Conservation (phyloP, 2,888 invertebrate species). For the Agriopis marginaria region DNA sequence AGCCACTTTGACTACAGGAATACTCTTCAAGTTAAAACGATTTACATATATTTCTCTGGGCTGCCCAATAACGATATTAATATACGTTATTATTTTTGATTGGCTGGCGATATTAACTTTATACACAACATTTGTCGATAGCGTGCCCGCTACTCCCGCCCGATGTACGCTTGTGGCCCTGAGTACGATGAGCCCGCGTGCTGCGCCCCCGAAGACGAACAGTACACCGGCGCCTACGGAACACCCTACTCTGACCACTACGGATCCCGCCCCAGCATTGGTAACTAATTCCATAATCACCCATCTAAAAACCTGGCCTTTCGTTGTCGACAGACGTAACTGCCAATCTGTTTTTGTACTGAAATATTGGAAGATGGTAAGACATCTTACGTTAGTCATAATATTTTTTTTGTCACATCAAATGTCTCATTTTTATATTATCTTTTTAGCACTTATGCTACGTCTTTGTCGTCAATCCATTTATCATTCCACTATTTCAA, state of each 20-base stretch:
- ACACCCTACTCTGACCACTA: constrained; percentile 96
- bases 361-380: background rate
- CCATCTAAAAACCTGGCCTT: background rate
- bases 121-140: constrained; percentile 36
- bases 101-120: too few species aligned
- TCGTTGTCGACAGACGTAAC: too few species aligned
- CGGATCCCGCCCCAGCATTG: constrained; percentile 94
- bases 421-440: background rate
- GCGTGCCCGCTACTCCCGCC: constrained; percentile 91
- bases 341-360: background rate
- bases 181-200: constrained; percentile 98
- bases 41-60: too few species aligned
- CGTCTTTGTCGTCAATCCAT: background rate
- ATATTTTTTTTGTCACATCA: background rate
- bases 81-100: too few species aligned
- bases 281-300: constrained; percentile 58
- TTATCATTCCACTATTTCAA: background rate
- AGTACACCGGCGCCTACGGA: constrained; percentile 96
- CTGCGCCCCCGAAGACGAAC: constrained; percentile 96
- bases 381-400: background rate
- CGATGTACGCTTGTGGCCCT: constrained; percentile 90
- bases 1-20: too few species aligned
- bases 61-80: too few species aligned
- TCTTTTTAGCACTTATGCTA: background rate
- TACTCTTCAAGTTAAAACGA: too few species aligned